phyloP scores from a whole-genome alignment of 2,888 invertebrate genomes.

The Lasioglossum villosulum region DNA sequence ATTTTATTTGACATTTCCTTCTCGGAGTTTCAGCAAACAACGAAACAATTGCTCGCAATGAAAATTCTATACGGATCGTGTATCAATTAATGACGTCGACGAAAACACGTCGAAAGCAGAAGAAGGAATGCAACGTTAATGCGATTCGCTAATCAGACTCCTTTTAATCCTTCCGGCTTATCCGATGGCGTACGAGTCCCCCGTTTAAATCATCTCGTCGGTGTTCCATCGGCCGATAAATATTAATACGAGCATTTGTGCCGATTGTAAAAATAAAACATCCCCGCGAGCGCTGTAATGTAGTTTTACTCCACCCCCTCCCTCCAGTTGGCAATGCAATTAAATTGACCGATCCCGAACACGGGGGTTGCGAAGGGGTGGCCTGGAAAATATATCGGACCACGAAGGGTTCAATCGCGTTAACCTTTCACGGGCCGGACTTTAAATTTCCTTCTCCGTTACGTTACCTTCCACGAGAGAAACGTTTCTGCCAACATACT shows the following conservation, averaged over 20 bases:
- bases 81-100: background rate
- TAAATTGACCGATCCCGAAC: constrained; percentile 11
- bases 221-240: constrained; percentile 19
- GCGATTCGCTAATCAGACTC: constrained; percentile 47
- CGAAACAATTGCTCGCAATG: background rate
- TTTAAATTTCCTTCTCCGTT: constrained; percentile 39
- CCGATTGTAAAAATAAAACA: background rate
- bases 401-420: constrained; percentile 32
- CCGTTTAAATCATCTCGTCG: constrained; percentile 28
- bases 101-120: background rate
- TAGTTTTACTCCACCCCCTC: no score
- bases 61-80: background rate
- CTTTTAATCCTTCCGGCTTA: constrained; percentile 46
- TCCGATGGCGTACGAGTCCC: background rate
- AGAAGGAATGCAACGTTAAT: constrained; percentile 29
- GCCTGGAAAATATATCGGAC: constrained; percentile 33
- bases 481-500: constrained; percentile 10
- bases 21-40: background rate
- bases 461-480: background rate
- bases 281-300: background rate
- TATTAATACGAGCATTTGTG: constrained; percentile 37
- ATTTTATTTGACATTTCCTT: no score
- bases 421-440: constrained; percentile 18
- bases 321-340: constrained; percentile 3
- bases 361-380: background rate